These are phyloP conservation scores for Spatulosminthurus flaviceps DNA, from an alignment of 2,888 invertebrate species.

Conservation along the genomic window DNA sequence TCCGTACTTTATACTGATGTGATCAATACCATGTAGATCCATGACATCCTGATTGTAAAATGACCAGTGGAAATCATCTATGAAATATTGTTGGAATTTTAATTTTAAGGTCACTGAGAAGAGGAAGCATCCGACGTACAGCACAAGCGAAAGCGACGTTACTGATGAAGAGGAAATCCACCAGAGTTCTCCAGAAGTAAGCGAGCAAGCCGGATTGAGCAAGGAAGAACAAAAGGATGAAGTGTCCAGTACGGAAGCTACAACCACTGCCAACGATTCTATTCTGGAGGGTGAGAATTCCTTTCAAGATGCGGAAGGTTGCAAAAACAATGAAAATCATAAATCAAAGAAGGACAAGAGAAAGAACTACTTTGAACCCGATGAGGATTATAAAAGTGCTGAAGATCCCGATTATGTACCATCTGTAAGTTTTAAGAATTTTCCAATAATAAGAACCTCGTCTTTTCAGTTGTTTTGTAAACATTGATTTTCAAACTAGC, in stretches of 20 bases:
- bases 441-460: not conserved
- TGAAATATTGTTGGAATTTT: not conserved
- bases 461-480: not conserved
- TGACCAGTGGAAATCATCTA: too few relatives aligned
- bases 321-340: not conserved
- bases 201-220: not conserved
- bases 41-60: too few relatives aligned
- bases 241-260: conserved; percentile 13
- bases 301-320: not conserved
- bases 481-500: not conserved
- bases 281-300: not conserved
- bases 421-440: conserved; percentile 41
- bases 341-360: not conserved
- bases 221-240: conserved; percentile 15
- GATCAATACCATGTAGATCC: too few relatives aligned
- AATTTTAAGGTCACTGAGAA: conserved; percentile 28
- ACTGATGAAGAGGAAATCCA: conserved; percentile 20
- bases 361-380: conserved; percentile 47
- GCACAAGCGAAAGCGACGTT: not conserved
- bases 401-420: conserved; percentile 55
- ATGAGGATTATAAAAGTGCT: conserved; percentile 54
- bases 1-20: too few relatives aligned
- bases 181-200: not conserved
- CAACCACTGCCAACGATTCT: conserved; percentile 13
- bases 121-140: conserved; percentile 20